Evolutionary conservation across 2,888 invertebrate genomes (phyloP), one percentile per base, ranked within the genome.

Genomic region (Diarsia rubi): DNA sequence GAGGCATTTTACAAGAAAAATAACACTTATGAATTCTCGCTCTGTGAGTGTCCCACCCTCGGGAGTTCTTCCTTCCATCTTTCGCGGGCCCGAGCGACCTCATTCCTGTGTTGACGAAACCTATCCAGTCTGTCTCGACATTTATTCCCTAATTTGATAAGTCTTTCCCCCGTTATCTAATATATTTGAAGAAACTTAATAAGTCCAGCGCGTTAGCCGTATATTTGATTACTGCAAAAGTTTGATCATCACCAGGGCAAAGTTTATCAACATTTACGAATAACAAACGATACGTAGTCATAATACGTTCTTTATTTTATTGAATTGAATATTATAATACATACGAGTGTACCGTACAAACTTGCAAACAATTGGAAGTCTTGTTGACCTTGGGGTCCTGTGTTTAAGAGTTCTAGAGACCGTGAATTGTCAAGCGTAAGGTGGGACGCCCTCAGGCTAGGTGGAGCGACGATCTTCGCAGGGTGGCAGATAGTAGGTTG

Each of bases 191-290:
- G n/a, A 63, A 77, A 67, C 57, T 54, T 59, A 19, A 21, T 59
- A 19, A 21, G n/a, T 16, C 19, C 16, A 54, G 37, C 16, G 60
- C 54, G 19, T 47, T n/a, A 52, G 11, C 31, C 27, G 24, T n/a
- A 11, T 57, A 68, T 68, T 42, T 68, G 84, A 84, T 81, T 84
- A 81, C 52, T 57, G 63, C 59, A 24, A 69, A 81, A 67, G 49
- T 79, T 73, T 27, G 64, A n/a, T 67, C 45, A 75, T 62, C 54
- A 14, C 31, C 31, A 47, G 82, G 60, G 21, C 81, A 81, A 71
- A 84, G 81, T 70, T 84, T 81, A 81, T 81, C 81, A 75, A 59
- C 45, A 75, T 57, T 9, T 14, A 52, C 44, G 45, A 80, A 80
- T 69, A 81, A 84, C 69, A 84, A 63, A 59, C 49, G 11, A 47